phyloP scores from a whole-genome alignment of 2,888 invertebrate genomes.

The Keiferia lycopersicella region DNA sequence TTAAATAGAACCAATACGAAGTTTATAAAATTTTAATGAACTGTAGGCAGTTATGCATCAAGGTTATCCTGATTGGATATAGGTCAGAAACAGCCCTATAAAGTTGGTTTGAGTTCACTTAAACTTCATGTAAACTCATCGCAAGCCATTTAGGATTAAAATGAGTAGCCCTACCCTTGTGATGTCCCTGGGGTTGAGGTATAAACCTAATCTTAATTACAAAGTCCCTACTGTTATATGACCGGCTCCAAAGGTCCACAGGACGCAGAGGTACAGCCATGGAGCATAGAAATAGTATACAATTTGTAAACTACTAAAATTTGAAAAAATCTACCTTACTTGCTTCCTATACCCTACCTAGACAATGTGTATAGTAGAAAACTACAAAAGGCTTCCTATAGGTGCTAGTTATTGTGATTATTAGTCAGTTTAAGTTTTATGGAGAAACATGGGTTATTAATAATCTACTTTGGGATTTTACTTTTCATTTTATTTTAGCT shows the following conservation, averaged over 20 bases:
- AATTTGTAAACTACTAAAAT: too few species aligned
- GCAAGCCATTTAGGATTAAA: conserved; percentile 36
- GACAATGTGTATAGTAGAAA: too few species aligned
- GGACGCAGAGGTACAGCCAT: neutral
- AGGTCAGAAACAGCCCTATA: conserved; percentile 30
- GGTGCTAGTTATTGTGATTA: too few species aligned
- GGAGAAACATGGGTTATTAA: too few species aligned
- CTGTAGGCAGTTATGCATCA: neutral
- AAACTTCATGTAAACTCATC: conserved; percentile 34
- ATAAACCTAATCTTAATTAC: conserved; percentile 29
- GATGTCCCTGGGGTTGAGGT: conserved; percentile 26
- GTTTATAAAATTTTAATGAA: too few species aligned
- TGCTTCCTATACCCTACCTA: too few species aligned
- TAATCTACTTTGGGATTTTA: too few species aligned
- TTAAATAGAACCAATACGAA: too few species aligned
- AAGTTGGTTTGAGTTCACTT: conserved; percentile 31
- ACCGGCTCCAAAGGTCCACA: neutral
- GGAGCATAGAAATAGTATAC: neutral
- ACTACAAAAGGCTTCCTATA: too few species aligned
- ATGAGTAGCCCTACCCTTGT: conserved; percentile 30
- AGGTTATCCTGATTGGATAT: conserved; percentile 25
- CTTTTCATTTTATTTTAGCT: too few species aligned
- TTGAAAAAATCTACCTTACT: too few species aligned
- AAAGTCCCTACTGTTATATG: conserved; percentile 17
- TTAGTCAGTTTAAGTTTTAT: too few species aligned